Conservation (phyloP, 2,113 vertebrate species). For the Pluvialis apricaria region DNA sequence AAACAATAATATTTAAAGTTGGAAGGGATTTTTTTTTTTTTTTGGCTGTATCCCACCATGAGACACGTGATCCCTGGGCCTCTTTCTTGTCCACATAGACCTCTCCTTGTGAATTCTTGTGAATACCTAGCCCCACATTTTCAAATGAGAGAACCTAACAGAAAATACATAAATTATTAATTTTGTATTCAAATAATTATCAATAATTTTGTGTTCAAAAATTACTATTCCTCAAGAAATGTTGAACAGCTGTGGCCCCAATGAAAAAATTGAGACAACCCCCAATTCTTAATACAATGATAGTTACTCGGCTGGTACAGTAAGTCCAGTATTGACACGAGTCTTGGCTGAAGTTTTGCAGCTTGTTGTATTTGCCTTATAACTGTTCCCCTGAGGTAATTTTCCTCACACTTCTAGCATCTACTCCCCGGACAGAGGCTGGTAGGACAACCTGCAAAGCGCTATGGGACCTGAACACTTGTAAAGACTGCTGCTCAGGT, state of each 20-base stretch:
- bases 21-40: background rate
- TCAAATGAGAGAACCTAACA: background rate
- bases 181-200: background rate
- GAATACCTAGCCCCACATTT: background rate
- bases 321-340: background rate
- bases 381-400: background rate
- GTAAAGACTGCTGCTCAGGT: background rate
- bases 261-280: background rate
- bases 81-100: background rate
- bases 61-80: background rate
- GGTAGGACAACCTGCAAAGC: background rate
- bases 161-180: background rate
- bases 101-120: background rate
- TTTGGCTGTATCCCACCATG: background rate
- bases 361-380: background rate
- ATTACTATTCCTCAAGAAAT: background rate
- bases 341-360: background rate
- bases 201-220: background rate
- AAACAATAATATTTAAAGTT: slow-evolving; percentile 66
- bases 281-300: background rate
- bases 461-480: background rate
- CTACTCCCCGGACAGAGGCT: background rate
- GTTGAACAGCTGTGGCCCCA: background rate
- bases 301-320: background rate
- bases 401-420: background rate